Base-by-base conservation (phyloP, 2,888 invertebrate species). In the Drosophila borealis region DNA sequence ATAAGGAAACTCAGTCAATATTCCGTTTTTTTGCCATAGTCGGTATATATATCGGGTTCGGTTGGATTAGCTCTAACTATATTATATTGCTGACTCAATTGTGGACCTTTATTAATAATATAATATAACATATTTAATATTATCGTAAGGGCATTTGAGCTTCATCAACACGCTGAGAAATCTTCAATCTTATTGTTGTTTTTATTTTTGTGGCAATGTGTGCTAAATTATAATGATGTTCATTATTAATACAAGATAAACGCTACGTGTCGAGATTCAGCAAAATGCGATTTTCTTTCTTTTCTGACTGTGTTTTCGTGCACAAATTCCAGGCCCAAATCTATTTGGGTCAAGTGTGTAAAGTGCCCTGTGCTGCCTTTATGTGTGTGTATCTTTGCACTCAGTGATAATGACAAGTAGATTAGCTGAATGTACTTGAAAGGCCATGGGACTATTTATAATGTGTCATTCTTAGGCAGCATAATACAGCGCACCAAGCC, bases 181-280 rank as follows among this genome's bases (percentile, higher is more conserved):
- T 29, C 29, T n/a, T 0, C 4, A 4, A 14, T 14, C 6, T n/a
- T 44, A 29, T 37, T n/a, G 10, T 41, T 56, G 42, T 21, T 44
- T 14, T 44, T 51, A 46, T 14, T 60, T 50, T 56, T 69, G 79
- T 64, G 61, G 53, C 64, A 71, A 74, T 77, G 70, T 80, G 80
- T 76, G 73, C 71, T 49, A 83, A 77, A 84, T 78, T 81, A 74
- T 83, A 81, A 81, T 83, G 80, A 74, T 84, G 81, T 70, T 74
- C 70, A 84, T 80, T 84, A 81, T 70, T 81, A 78, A 74, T 78
- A 67, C 80, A 37, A 71, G 84, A 80, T 78, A 81, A 81, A 60
- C 78, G 71, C 56, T 72, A 81, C 84, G 80, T 81, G 80, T 62
- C 48, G 39, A 49, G 78, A 71, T 64, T 78, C 29, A 21, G 45